Base-by-base conservation (phyloP, 2,113 vertebrate genomes). In the Oceanodroma tethys region DNA sequence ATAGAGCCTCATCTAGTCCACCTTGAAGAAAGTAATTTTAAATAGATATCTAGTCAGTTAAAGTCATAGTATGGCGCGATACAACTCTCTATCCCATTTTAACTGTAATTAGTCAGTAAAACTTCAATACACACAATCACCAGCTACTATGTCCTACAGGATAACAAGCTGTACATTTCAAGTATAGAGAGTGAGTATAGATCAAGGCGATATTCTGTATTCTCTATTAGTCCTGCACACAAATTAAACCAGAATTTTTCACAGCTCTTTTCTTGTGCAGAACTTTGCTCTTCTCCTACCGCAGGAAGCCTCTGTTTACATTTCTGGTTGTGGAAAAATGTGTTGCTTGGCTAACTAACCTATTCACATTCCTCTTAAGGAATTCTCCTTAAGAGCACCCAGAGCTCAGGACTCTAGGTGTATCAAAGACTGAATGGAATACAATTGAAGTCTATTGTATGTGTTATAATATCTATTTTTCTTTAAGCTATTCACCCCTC, bases 1-100 rank as follows among this genome's bases (percentile, higher is more conserved):
- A 99, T 0, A 99, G 98, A 56, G 99, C 99, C 95, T 99, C 99
- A 94, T 99, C 99, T 67, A 99, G 97, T 92, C 99, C 99, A 94
- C 99, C 99, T 99, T 80, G 62, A 81, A 93, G 80, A 91, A 73
- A 95, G 36, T 65, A 80, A 56, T 88, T 89, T 87, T 29, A 50
- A 83, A 86, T 6, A 81, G 34, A 2, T 42, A 65, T 3, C 32
- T 27, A 42, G 30, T 96, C 42, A 95, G 22, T 25, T 40, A 6
- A 74, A 79, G 60, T 62, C 43, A 78, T 25, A 72, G 21, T 7
- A 72, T 8, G 7, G 42, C 3, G 4, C 6, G 11, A 59, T 7
- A 30, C 14, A 88, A 72, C 7, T 18, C 62, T 42, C 38, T 66
- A 85, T 38, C 16, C 13, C 50, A 71, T 22, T 90, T 60, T 22